Base-by-base conservation (phyloP, 2,113 vertebrate genomes). In the Zonotrichia leucophrys region DNA sequence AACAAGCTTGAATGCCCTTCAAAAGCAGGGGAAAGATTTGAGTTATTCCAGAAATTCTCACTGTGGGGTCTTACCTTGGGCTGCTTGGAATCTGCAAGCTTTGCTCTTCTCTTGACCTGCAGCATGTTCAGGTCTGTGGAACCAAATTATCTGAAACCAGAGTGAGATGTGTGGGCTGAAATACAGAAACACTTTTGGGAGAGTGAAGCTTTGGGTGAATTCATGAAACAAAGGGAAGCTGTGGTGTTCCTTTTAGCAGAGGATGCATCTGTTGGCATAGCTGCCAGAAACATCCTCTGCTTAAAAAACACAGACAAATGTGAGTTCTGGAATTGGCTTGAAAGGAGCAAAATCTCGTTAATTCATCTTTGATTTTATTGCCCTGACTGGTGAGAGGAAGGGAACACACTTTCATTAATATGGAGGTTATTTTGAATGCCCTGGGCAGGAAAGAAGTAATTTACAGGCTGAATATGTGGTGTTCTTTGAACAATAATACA, bases 141-240 rank as follows among this genome's bases (percentile, higher is more conserved):
- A 31, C 22, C 24, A 4, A 44, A 33, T 21, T 47, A 22, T 59
- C 10, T 13, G 5, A 24, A 90, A 30, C 8, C 11, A 41, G 49
- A 35, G 46, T 16, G 31, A 77, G 24, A 41, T 9, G 6, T n/a
- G 7, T 22, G 79, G 58, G 3, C 21, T 74, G 20, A 12, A 89
- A 25, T 84, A 11, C 24, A 12, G 20, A 28, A 80, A 28, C 8
- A 1, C 42, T 66, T 77, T 10, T 3, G n/a, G 47, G 33, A 59
- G 39, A 11, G 7, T 60, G 27, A 69, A n/a, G 30, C 13, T 82
- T 67, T 28, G 30, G 3, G 16, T 67, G 24, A 75, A 47, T 76
- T 56, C 0, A 8, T 72, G 52, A 72, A 59, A 30, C 11, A 63
- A 68, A 60, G 11, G 8, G 3, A 7, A 33, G 7, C 1, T n/a